Conservation (phyloP, 2,113 vertebrate genomes). For the Saguinus imperator region DNA sequence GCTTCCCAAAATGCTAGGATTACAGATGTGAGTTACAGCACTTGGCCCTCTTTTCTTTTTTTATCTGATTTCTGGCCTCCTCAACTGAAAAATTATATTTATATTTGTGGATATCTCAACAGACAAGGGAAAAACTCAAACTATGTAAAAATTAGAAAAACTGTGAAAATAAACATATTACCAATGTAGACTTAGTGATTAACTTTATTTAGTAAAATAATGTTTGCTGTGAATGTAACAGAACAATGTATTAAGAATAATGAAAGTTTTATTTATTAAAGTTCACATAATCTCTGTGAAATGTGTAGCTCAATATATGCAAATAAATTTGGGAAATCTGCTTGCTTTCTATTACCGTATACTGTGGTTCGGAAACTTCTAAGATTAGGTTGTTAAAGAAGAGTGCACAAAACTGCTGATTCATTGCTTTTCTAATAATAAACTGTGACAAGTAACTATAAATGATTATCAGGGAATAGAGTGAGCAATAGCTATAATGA, state of each 20-base stretch:
- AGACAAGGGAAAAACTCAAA: not conserved
- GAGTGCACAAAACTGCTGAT: slow-evolving; percentile 49
- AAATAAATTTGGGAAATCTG: slow-evolving; percentile 26
- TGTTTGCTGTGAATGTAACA: not conserved
- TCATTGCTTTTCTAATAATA: slow-evolving; percentile 78
- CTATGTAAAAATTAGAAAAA: not conserved
- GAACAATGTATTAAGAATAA: not conserved
- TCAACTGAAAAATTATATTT: not conserved
- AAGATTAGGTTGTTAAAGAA: slow-evolving; percentile 57
- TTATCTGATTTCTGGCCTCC: not conserved
- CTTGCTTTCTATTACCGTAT: not conserved
- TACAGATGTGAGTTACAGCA: too few relatives aligned
- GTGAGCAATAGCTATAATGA: slow-evolving; percentile 73
- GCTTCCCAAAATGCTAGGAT: too few relatives aligned
- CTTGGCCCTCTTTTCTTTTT: not conserved
- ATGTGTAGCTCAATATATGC: slow-evolving; percentile 15
- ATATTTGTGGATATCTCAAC: not conserved
- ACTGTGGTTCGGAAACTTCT: slow-evolving; percentile 43
- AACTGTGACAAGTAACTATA: slow-evolving; percentile 68
- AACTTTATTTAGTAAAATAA: not conserved
- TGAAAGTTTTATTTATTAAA: not conserved
- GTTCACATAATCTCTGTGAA: not conserved
- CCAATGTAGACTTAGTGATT: not conserved
- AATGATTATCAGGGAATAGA: slow-evolving; percentile 71
- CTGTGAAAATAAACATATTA: not conserved